phyloP scores from a whole-genome alignment of 2,888 invertebrate genomes.

The Acutogordius australiensis region DNA sequence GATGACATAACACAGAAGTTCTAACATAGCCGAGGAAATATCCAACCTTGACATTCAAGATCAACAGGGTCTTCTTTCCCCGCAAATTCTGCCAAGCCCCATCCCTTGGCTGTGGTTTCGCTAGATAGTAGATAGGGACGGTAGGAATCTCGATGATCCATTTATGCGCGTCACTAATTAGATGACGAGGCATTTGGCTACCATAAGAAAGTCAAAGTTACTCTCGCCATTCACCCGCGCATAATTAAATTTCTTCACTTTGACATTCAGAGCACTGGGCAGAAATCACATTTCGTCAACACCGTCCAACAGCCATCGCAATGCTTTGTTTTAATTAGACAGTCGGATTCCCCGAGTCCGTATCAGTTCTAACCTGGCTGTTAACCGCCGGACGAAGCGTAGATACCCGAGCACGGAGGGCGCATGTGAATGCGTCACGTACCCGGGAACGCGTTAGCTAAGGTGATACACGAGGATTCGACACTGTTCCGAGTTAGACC shows the following conservation, averaged over 20 bases:
- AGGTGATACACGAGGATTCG: conserved; percentile 20
- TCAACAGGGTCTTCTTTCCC: conserved; percentile 39
- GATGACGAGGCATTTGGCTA: conserved; percentile 34
- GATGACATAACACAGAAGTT: no score
- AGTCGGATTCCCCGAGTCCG: conserved; percentile 37
- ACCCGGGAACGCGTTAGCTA: conserved; percentile 18
- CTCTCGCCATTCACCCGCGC: conserved; percentile 34
- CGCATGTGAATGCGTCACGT: no score
- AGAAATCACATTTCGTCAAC: conserved; percentile 35
- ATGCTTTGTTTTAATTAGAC: conserved; percentile 41
- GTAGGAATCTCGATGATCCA: conserved; percentile 35
- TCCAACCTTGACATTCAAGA: no score
- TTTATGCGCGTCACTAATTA: conserved; percentile 35
- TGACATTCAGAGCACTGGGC: conserved; percentile 38
- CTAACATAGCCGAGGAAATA: no score
- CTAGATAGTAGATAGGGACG: conserved; percentile 34
- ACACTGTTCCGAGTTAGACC: conserved; percentile 14
- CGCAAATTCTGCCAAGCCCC: conserved; percentile 36
- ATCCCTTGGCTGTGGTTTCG: conserved; percentile 37
- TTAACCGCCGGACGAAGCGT: conserved; percentile 29
- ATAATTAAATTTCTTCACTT: conserved; percentile 37
- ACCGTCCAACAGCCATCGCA: conserved; percentile 32
- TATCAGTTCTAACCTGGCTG: conserved; percentile 33
- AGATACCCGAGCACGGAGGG: conserved; percentile 15
- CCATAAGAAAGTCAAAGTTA: conserved; percentile 25